Percentiles rank a stretch among this genome's conserved stretches.
Evolutionary conservation across 2,113 vertebrate species (phyloP).

Genomic region (Larimichthys crocea): DNA sequence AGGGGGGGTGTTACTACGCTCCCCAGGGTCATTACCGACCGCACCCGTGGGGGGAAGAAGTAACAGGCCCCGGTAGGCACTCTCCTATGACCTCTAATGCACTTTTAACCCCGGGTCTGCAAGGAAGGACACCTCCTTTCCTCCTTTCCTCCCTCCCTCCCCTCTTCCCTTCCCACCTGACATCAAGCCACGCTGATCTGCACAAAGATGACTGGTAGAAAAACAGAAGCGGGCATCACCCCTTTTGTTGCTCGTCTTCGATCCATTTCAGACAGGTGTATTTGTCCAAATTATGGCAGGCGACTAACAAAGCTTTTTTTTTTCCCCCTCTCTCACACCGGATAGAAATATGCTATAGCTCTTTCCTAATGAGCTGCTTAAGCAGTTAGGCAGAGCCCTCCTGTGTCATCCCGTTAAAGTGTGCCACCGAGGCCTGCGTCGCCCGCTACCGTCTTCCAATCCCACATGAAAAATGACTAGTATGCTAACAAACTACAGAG

Average conservation of each 20-base stretch:
- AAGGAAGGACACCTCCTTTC: slow-evolving; percentile 22
- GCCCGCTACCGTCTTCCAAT: slow-evolving; percentile 30
- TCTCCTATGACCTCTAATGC: slow-evolving; percentile 75
- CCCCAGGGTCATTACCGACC: slow-evolving; percentile 73
- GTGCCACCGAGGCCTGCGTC: slow-evolving; percentile 44
- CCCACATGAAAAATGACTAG: slow-evolving; percentile 53
- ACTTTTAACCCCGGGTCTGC: slow-evolving; percentile 71
- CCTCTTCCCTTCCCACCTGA: neutral
- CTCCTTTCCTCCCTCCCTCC: too few species aligned
- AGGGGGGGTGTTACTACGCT: slow-evolving; percentile 56
- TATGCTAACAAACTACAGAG: slow-evolving; percentile 58
- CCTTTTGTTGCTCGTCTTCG: neutral
- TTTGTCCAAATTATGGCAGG: slow-evolving; percentile 40
- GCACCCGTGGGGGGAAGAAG: slow-evolving; percentile 37
- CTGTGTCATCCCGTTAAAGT: slow-evolving; percentile 56
- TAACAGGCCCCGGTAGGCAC: slow-evolving; percentile 49
- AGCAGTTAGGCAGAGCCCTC: slow-evolving; percentile 50
- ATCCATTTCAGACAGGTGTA: slow-evolving; percentile 19
- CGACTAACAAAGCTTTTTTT: slow-evolving; percentile 16
- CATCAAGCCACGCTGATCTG: slow-evolving; percentile 7
- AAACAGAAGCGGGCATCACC: neutral
- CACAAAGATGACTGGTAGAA: slow-evolving; percentile 2
- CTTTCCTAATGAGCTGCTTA: slow-evolving; percentile 69
- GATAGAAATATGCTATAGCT: slow-evolving; percentile 29
- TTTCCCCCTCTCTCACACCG: neutral